phyloP scores from a whole-genome alignment of 1,140 invertebrate species.

The Aporrectodea caliginosa region DNA sequence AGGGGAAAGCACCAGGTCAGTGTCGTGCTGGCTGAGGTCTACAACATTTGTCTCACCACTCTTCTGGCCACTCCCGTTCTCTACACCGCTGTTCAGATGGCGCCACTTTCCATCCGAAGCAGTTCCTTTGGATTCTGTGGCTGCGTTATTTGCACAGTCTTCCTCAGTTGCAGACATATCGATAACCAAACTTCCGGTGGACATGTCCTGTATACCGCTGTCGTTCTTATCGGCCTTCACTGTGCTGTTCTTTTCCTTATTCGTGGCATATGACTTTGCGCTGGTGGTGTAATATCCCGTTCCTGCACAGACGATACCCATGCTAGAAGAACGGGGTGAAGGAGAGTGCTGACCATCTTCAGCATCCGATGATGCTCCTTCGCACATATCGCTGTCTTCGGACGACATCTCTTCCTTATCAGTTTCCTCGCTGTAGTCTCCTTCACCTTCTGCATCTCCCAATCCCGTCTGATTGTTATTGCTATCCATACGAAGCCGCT shows the following conservation, averaged over 20 bases:
- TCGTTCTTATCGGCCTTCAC: background rate
- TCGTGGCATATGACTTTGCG: no score
- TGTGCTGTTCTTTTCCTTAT: background rate
- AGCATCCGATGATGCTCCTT: no score
- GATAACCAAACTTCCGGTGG: background rate
- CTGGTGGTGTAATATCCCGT: no score
- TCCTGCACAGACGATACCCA: no score
- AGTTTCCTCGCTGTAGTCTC: background rate
- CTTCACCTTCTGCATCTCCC: slow-evolving; percentile 7
- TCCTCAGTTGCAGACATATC: background rate
- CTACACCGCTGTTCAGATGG: no score
- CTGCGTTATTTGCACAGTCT: background rate
- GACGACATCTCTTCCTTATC: background rate
- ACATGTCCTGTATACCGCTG: slow-evolving; percentile 16
- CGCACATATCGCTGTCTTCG: background rate
- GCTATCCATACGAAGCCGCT: background rate
- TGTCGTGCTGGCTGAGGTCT: slow-evolving; percentile 6
- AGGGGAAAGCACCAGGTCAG: slow-evolving; percentile 25
- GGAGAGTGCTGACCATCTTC: no score
- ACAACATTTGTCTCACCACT: no score
- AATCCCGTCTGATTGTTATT: slow-evolving; percentile 18
- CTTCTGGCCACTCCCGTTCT: no score
- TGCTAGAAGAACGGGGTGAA: no score
- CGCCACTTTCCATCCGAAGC: no score
- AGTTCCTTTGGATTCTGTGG: no score